phyloP scores from a whole-genome alignment of 2,888 invertebrate genomes.

The Electrophaes corylata region DNA sequence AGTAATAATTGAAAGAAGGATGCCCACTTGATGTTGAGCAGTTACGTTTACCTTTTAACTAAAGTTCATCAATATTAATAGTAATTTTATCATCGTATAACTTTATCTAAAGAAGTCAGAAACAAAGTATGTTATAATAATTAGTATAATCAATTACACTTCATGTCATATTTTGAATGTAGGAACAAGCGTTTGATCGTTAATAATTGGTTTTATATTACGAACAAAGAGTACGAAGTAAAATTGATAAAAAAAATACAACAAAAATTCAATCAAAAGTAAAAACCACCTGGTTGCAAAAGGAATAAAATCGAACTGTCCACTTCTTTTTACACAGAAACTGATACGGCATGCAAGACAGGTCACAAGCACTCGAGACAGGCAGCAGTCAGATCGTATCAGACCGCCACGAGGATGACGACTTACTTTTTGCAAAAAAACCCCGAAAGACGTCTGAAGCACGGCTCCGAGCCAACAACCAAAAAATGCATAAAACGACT shows the following conservation, averaged over 20 bases:
- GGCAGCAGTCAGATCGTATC: constrained; percentile 67
- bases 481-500: constrained; percentile 66
- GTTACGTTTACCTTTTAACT: too few relatives aligned
- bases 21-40: too few relatives aligned
- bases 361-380: constrained; percentile 71
- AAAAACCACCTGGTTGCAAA: constrained; percentile 9
- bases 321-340: constrained; percentile 43
- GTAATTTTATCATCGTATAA: too few relatives aligned
- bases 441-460: constrained; percentile 72
- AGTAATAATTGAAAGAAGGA: too few relatives aligned
- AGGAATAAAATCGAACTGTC: constrained; percentile 30
- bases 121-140: too few relatives aligned
- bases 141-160: too few relatives aligned
- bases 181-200: too few relatives aligned
- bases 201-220: too few relatives aligned
- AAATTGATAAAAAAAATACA: neutral
- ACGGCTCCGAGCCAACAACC: constrained; percentile 52
- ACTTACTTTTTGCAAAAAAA: constrained; percentile 69
- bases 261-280: constrained; percentile 9
- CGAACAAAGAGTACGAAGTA: too few relatives aligned
- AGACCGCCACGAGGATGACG: constrained; percentile 63
- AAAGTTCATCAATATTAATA: too few relatives aligned
- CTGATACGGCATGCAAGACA: constrained; percentile 51
- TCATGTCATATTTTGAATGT: too few relatives aligned
- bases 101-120: too few relatives aligned